Evolutionary conservation across 37 sponge, comb jelly and placozoan species (phyloP).

Genomic region (Bolinopsis microptera): DNA sequence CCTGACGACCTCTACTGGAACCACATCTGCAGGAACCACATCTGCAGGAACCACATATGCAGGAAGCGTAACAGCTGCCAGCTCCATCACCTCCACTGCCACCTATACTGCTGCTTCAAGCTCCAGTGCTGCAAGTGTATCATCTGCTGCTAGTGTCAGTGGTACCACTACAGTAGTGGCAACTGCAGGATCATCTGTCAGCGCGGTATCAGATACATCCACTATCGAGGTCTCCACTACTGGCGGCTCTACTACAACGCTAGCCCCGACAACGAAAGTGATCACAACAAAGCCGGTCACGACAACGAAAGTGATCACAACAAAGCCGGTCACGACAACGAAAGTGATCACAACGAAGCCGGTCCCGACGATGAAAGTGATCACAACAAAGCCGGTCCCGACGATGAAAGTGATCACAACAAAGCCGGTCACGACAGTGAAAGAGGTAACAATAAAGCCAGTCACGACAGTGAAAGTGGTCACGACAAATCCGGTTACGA

Average conservation of each 20-base stretch:
- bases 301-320: slow-evolving; percentile 29
- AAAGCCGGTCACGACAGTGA: not conserved
- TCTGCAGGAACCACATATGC: too few relatives aligned
- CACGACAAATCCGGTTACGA: not conserved
- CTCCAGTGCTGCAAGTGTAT: too few relatives aligned
- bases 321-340: slow-evolving; percentile 44
- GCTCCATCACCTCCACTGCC: too few relatives aligned
- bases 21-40: not conserved
- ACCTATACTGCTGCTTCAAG: not conserved
- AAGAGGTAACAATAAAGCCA: not conserved
- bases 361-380: not conserved
- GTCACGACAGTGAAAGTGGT: not conserved
- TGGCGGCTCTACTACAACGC: not conserved
- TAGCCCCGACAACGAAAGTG: not conserved
- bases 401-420: slow-evolving; percentile 32
- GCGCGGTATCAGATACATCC: too few relatives aligned
- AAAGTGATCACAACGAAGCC: not conserved
- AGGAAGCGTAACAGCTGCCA: too few relatives aligned
- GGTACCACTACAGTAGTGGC: too few relatives aligned
- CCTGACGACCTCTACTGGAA: not conserved
- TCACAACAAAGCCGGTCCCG: not conserved
- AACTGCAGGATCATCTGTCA: too few relatives aligned
- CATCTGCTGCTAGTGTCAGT: too few relatives aligned
- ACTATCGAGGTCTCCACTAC: not conserved
- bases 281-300: not conserved